These are phyloP conservation scores for Bellardia pandia DNA, from an alignment of 2,888 invertebrate species.

Conservation along the genomic window DNA sequence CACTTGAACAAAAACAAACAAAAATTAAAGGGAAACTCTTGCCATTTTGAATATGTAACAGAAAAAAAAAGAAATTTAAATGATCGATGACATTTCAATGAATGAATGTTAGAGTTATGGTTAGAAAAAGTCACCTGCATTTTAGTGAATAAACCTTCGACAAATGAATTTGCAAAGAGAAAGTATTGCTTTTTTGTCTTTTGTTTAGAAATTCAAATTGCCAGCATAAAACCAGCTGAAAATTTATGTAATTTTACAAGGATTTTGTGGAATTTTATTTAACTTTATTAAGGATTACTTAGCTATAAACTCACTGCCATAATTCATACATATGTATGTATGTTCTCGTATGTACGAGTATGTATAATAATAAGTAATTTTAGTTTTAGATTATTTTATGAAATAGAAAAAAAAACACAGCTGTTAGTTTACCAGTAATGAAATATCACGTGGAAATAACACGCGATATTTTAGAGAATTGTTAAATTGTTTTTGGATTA, in stretches of 20 bases:
- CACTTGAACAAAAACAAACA: conserved; percentile 70
- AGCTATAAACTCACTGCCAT: conserved; percentile 42
- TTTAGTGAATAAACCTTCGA: conserved; percentile 2
- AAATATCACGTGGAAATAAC: conserved; percentile 44
- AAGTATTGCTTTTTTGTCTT: conserved; percentile 15
- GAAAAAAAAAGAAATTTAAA: conserved; percentile 42
- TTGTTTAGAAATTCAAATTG: conserved; percentile 23
- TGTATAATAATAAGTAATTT: conserved; percentile 47
- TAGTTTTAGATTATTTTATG: conserved; percentile 23
- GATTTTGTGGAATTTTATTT: conserved; percentile 18
- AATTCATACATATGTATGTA: conserved; percentile 2
- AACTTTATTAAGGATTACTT: conserved; percentile 48
- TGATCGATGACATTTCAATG: conserved; percentile 59
- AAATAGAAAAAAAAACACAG: not conserved
- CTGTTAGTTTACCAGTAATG: not conserved
- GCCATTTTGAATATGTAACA: not conserved
- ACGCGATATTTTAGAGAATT: conserved; percentile 35
- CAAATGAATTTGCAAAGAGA: conserved; percentile 65
- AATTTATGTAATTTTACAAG: conserved; percentile 28
- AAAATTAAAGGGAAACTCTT: conserved; percentile 37
- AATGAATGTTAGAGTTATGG: conserved; percentile 16
- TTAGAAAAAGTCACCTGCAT: conserved; percentile 60
- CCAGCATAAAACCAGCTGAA: conserved; percentile 64
- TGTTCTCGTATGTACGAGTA: not conserved
- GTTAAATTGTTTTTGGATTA: too few relatives aligned